Evolutionary conservation across 2,113 vertebrate species (phyloP).

Genomic region (Varanus komodoensis): DNA sequence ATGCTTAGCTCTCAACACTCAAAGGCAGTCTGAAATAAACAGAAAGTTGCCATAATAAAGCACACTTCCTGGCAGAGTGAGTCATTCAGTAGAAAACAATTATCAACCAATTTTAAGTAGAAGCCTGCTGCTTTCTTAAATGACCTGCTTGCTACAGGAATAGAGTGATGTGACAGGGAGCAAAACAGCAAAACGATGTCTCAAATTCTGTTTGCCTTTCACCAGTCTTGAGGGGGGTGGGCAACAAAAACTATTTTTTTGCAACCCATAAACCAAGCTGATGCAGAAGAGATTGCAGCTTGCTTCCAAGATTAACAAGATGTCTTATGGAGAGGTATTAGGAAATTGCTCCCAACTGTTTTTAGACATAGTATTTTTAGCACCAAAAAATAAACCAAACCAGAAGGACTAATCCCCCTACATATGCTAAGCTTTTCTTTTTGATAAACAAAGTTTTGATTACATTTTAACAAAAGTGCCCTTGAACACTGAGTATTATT

Average conservation of each 20-base stretch:
- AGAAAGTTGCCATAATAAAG: slow-evolving; percentile 50
- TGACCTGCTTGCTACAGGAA: slow-evolving; percentile 25
- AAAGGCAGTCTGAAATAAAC: slow-evolving; percentile 52
- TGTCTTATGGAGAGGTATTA: slow-evolving; percentile 21
- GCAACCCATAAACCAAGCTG: background rate
- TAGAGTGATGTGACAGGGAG: slow-evolving; percentile 34
- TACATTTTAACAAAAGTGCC: slow-evolving; percentile 15
- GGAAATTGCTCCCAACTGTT: background rate
- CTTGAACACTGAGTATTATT: background rate
- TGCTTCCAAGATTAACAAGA: background rate
- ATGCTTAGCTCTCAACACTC: slow-evolving; percentile 45
- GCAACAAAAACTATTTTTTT: slow-evolving; percentile 4
- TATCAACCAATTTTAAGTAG: slow-evolving; percentile 59
- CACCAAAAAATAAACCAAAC: background rate
- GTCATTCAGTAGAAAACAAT: slow-evolving; percentile 63
- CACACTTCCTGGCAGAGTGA: slow-evolving; percentile 34
- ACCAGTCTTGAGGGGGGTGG: slow-evolving; percentile 8
- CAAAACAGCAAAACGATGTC: slow-evolving; percentile 10
- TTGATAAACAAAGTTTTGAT: slow-evolving; percentile 8
- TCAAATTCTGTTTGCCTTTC: slow-evolving; percentile 43
- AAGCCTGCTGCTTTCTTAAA: slow-evolving; percentile 61
- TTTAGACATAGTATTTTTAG: slow-evolving; percentile 1
- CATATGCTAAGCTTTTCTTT: background rate
- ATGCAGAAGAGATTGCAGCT: slow-evolving; percentile 27
- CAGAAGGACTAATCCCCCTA: background rate